Percentiles rank a stretch among this genome's conserved stretches.
Evolutionary conservation across 2,888 invertebrate genomes (phyloP).

Genomic region (Tinea trinotella): DNA sequence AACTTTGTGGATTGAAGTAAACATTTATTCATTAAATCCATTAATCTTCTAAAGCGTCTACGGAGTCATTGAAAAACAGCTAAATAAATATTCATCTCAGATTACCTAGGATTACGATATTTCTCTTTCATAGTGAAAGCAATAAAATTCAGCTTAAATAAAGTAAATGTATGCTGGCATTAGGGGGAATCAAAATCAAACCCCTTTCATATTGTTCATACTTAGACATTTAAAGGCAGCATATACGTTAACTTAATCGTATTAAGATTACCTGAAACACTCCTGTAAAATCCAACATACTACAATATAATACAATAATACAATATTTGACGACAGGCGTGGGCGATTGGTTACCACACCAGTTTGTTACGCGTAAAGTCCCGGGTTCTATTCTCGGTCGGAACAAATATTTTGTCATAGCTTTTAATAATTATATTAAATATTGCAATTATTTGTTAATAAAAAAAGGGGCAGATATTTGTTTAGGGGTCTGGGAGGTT

Average conservation of each 20-base stretch:
- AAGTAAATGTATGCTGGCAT: constrained; percentile 33
- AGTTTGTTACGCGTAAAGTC: no score
- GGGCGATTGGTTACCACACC: no score
- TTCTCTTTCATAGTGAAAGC: constrained; percentile 62
- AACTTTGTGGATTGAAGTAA: no score
- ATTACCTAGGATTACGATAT: constrained; percentile 64
- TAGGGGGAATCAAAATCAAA: neutral
- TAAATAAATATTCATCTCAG: constrained; percentile 22
- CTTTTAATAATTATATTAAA: no score
- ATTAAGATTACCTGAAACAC: neutral
- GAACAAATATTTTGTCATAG: no score
- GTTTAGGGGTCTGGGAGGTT: no score
- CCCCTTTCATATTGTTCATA: constrained; percentile 6
- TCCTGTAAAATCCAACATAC: neutral
- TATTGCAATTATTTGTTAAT: no score
- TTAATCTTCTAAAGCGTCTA: neutral
- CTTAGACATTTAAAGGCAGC: neutral
- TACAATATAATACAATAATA: no score
- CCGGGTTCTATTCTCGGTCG: no score
- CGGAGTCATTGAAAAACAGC: neutral
- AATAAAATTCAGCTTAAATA: constrained; percentile 72
- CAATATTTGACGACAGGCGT: no score
- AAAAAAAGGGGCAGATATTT: no score
- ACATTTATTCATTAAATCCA: neutral
- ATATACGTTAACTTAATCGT: neutral